These are phyloP conservation scores for Sparidentex hasta DNA, from an alignment of 2,797 vertebrate genomes.

Conservation along the genomic window DNA sequence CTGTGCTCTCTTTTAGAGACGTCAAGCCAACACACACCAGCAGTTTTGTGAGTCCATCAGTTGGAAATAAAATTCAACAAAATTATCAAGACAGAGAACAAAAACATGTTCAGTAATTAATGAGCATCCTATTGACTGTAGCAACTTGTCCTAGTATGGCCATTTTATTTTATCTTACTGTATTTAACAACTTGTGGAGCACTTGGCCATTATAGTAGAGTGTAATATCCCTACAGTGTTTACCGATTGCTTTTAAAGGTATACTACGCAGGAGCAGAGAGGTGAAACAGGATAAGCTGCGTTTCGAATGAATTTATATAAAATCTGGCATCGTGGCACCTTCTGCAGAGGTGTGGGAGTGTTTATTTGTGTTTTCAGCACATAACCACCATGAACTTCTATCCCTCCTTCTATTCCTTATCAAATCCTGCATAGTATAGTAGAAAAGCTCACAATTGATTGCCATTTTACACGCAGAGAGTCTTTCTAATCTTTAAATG, in stretches of 20 bases:
- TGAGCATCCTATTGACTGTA: background rate
- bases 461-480: background rate
- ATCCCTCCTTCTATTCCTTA: too few relatives aligned
- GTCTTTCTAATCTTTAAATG: background rate
- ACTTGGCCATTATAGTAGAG: rapidly evolving
- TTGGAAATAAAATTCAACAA: background rate
- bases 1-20: background rate
- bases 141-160: too few relatives aligned
- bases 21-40: background rate
- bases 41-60: background rate
- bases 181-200: background rate
- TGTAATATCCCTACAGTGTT: background rate
- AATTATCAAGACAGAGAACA: background rate
- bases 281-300: too few relatives aligned
- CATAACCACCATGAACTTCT: too few relatives aligned
- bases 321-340: too few relatives aligned
- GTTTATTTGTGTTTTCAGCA: too few relatives aligned
- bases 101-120: background rate
- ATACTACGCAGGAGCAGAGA: too few relatives aligned
- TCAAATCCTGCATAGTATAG: too few relatives aligned
- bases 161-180: background rate
- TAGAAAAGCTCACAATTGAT: background rate
- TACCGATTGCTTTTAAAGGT: too few relatives aligned
- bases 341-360: too few relatives aligned
- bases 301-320: too few relatives aligned